Evolutionary conservation across 2,888 invertebrate species (phyloP).

Genomic region (Yponomeuta sedellus): DNA sequence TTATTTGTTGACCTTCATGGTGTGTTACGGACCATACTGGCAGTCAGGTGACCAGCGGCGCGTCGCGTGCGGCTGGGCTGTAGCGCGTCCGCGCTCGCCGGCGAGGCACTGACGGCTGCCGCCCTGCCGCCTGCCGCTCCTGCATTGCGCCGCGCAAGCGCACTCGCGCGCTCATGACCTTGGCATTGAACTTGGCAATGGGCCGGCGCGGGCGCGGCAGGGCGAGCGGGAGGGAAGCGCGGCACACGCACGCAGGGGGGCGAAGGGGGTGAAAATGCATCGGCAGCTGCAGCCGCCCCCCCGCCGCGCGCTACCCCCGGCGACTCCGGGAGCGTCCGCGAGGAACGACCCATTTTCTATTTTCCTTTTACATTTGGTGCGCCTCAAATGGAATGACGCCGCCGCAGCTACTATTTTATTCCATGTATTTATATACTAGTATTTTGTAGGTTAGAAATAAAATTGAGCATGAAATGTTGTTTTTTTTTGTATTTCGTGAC

Average conservation of each 20-base stretch:
- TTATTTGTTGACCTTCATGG: conserved; percentile 13
- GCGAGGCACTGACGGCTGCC: conserved; percentile 64
- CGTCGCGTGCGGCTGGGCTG: conserved; percentile 24
- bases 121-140: conserved; percentile 68
- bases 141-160: conserved; percentile 82
- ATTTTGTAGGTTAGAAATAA: not conserved
- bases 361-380: not conserved
- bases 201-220: conserved; percentile 51
- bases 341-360: not conserved
- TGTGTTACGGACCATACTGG: conserved; percentile 9
- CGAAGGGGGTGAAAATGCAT: conserved; percentile 54
- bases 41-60: conserved; percentile 7
- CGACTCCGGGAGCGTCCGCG: not conserved
- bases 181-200: conserved; percentile 89
- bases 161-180: conserved; percentile 82
- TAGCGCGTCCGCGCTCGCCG: conserved; percentile 53
- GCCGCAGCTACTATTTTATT: not conserved
- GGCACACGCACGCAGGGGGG: conserved; percentile 26
- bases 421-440: no score
- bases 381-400: conserved; percentile 1
- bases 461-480: no score
- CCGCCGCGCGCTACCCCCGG: conserved; percentile 33
- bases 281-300: conserved; percentile 68
- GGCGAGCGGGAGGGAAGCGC: conserved; percentile 28
- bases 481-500: no score